Evolutionary conservation across 2,113 vertebrate species (phyloP), one percentile per base, ranked within the genome.

Genomic region (Diphyllodes magnificus): DNA sequence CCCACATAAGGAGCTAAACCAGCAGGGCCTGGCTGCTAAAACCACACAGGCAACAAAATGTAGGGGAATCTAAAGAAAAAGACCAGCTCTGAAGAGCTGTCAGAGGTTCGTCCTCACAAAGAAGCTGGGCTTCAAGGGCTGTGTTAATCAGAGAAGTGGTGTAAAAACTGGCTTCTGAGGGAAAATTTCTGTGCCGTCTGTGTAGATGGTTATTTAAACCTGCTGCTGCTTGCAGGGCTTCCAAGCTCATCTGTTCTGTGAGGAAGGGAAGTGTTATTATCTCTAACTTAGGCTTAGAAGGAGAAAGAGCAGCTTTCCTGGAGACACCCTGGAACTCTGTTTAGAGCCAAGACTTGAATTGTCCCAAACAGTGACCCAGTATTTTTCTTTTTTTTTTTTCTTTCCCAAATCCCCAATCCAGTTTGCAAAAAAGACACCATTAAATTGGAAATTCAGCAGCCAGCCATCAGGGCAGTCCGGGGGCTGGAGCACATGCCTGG

Each of bases 31-130:
- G 86, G 37, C 75, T 76, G 71, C 78, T 78, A 33, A 84, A 93
- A 78, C 77, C 77, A 86, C 72, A 63, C 50, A 89, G 93, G 73
- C 84, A 95, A 86, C 83, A 92, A 82, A 89, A 82, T 89, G 33
- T 42, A 44, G 73, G 60, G 51, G 69, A 86, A 86, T 81, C 59
- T 88, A 96, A 88, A 91, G 72, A 45, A 91, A 93, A 84, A 66
- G 81, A 69, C 6, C 2, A 1, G 15, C 59, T 82, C 65, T 86
- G 71, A 95, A 88, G 70, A 82, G 57, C 91, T 7, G 1, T 79
- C 75, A 78, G 83, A 86, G 51, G 51, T 75, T 91, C 21, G 15
- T 89, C 77, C 56, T 89, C 63, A 94, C 20, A 86, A 42, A 91
- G 81, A 45, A 78, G 56, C 81, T 82, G 51, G 64, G 81, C 89